Conservation (phyloP, 2,888 invertebrate species). For the Phragmatobia fuliginosa region DNA sequence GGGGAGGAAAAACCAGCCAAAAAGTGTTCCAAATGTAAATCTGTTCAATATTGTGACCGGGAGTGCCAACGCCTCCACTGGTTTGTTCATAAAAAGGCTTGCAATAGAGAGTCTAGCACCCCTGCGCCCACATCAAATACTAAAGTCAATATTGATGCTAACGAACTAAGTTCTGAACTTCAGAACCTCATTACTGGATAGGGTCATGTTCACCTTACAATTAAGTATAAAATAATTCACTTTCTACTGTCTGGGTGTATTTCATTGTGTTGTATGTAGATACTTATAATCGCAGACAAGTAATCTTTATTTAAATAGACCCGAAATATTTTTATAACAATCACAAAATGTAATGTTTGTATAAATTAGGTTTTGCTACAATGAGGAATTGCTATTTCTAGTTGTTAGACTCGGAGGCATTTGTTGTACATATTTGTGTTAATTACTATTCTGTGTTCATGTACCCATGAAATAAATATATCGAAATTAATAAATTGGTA, state of each 20-base stretch:
- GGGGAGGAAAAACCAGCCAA: conserved; percentile 96
- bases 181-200: conserved; percentile 83
- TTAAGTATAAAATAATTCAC: conserved; percentile 45
- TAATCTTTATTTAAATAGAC: conserved; percentile 30
- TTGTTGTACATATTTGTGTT: conserved; percentile 53
- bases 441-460: conserved; percentile 40
- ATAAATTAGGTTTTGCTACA: conserved; percentile 26
- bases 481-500: conserved; percentile 43
- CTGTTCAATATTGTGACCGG: conserved; percentile 96
- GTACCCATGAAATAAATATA: conserved; percentile 46
- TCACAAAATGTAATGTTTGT: conserved; percentile 35
- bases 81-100: conserved; percentile 96
- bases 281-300: conserved; percentile 32
- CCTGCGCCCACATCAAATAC: conserved; percentile 60
- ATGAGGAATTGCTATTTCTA: conserved; percentile 28
- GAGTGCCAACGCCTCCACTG: conserved; percentile 98
- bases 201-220: conserved; percentile 15
- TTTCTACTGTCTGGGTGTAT: conserved; percentile 48
- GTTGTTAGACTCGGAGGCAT: conserved; percentile 39
- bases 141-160: conserved; percentile 74
- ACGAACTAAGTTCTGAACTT: conserved; percentile 82
- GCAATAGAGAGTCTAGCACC: conserved; percentile 88
- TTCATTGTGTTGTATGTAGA: conserved; percentile 48
- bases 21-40: conserved; percentile 98
- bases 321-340: conserved; percentile 48